These are phyloP conservation scores for Drepana arcuata DNA, from an alignment of 1,140 invertebrate species.

Conservation along the genomic window DNA sequence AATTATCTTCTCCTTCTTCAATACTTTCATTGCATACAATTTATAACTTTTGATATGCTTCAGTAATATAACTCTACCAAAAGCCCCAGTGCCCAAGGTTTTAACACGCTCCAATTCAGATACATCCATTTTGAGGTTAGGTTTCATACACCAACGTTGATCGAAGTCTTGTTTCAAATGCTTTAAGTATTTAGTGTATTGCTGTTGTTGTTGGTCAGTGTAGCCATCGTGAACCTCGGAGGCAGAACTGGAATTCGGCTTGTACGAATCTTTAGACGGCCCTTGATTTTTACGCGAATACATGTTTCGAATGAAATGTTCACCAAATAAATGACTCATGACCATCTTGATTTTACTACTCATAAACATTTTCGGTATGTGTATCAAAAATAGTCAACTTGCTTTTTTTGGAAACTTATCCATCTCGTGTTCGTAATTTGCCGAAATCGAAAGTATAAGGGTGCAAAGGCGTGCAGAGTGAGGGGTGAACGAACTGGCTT, in stretches of 20 bases:
- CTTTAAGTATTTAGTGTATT: constrained; percentile 46
- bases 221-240: constrained; percentile 41
- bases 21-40: constrained; percentile 92
- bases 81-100: constrained; percentile 90
- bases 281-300: constrained; percentile 29
- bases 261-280: constrained; percentile 25
- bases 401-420: too few species aligned
- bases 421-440: too few species aligned
- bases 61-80: constrained; percentile 90
- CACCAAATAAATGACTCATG: constrained; percentile 6
- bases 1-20: constrained; percentile 90
- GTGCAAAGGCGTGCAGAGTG: constrained; percentile 18
- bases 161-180: constrained; percentile 53
- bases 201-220: constrained; percentile 47
- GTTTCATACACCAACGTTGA: constrained; percentile 37
- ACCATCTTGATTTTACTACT: constrained; percentile 18
- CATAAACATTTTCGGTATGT: too few species aligned
- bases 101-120: constrained; percentile 45
- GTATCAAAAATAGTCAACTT: too few species aligned
- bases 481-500: constrained; percentile 43
- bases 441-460: constrained; percentile 41
- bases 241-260: constrained; percentile 16
- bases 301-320: constrained; percentile 26
- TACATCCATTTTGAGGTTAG: constrained; percentile 28
- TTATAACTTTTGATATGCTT: constrained; percentile 75